Evolutionary conservation across 2,113 vertebrate species (phyloP), one percentile per base, ranked within the genome.

Genomic region (Zosterops pallidus): DNA sequence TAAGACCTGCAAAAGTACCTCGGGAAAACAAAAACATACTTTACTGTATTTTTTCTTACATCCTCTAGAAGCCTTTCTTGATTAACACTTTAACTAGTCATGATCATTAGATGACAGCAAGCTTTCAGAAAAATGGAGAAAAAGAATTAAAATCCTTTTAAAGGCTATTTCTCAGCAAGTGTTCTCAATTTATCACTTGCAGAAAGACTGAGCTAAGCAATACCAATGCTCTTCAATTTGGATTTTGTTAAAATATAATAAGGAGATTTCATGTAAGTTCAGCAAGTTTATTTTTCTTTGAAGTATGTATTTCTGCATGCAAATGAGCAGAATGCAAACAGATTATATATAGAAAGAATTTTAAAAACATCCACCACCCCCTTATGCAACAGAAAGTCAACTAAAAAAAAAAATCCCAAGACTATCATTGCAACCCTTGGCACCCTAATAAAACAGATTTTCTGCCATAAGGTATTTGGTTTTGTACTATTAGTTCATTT

Each of bases 201-300:
- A 91, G 64, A 92, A 95, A 82, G 31, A 70, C 23, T 89, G 83
- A 76, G 60, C 53, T 90, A 92, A 87, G 67, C 90, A 94, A 59
- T 74, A 74, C 18, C 13, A 60, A 49, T 23, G 41, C 8, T 89
- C 25, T 71, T 82, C 83, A 60, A 18, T 37, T 63, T 60, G 8
- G 23, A 20, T 50, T 92, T 93, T 93, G 50, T 90, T 77, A 83
- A 76, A 83, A 91, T 74, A 64, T 44, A 76, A 76, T 56, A 39
- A 52, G 92, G 29, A 77, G 29, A 90, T 77, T 90, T 90, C 24
- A 47, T 60, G 25, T 46, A 90, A 86, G 26, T 88, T 92, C 92
- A 83, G 79, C 85, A 85, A 90, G 47, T 92, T 86, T 75, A 44
- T 76, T 87, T 87, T 95, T 86, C 87, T 80, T 56, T 88, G 56